phyloP scores from a whole-genome alignment of 2,113 vertebrate genomes.

The pig (Sus scrofa) region T2T-Sscrofa CM000820.6:134940001-134940500 shows the following conservation, averaged over 20 bases:
- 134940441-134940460: not conserved
- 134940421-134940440: not conserved
- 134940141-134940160: not conserved
- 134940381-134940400: not conserved
- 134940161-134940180: not conserved
- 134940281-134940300: not conserved
- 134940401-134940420: not conserved
- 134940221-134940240: not conserved
- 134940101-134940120: not conserved
- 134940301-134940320: not conserved
- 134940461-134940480: not conserved
- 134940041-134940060: not conserved
- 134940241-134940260: no score
- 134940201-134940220: not conserved
- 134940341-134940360: not conserved
- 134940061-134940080: not conserved
- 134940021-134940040: not conserved
- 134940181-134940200: no score
- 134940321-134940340: not conserved
- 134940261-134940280: not conserved
- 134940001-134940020: not conserved
- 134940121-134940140: no score
- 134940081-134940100: rapidly evolving
- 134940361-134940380: not conserved
- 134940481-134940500: not conserved